Base-by-base conservation (phyloP, 2,797 vertebrate genomes). In the Haliaeetus albicilla region DNA sequence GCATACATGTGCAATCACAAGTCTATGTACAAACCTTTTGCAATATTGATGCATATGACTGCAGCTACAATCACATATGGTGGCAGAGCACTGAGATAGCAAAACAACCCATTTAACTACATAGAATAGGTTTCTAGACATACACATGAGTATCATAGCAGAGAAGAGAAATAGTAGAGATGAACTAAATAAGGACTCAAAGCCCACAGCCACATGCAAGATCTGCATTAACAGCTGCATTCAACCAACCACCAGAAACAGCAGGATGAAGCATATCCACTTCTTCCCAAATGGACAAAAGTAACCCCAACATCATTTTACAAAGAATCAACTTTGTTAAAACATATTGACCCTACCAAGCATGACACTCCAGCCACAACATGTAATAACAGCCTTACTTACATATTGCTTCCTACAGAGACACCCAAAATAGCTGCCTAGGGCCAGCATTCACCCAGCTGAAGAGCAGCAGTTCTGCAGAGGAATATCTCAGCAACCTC, bases 11-110 rank as follows among this genome's bases (percentile, higher is more conserved):
- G 8, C 57, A 46, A 6, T 30, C 46, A 71, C 46, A 67, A 39
- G 27, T 17, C n/a, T 20, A 8, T 0, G 0, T 33, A n/a, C 22
- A 41, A 60, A 35, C 9, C 7, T 18, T 56, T 60, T 20, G 5
- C 10, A 2, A 4, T 27, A 56, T 10, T 41, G 27, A 61, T 3
- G 11, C 15, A 2, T 15, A 7, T 1, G 7, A 65, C 43, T 71
- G 15, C 8, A 67, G 30, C 35, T 31, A 35, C 22, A 19, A 25
- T 31, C 39, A n/a, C 13, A 4, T 15, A 10, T 11, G 25, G 31
- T 2, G 3, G 31, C 37, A 73, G 24, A 43, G 10, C 31, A 28
- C 8, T 4, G 9, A 82, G 57, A 54, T 0, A 68, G 12, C 25
- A 53, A 57, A 73, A 10, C 8, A 48, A 63, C 5, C 11, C 7